Conservation (phyloP, 1,140 invertebrate genomes). For the Solenopsis invicta region DNA sequence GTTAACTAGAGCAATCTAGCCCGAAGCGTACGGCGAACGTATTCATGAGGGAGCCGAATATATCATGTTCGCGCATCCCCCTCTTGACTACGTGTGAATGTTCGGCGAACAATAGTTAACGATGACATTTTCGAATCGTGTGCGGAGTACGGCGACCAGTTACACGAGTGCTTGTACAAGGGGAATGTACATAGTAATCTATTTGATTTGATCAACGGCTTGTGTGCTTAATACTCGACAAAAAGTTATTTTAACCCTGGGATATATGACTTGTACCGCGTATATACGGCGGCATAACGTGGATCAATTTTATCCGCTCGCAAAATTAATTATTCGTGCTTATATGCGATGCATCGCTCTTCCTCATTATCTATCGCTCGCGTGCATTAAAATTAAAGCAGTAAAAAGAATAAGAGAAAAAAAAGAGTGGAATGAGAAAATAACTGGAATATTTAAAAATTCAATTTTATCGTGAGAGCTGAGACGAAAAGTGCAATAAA, state of each 20-base stretch:
- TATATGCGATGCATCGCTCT: neutral
- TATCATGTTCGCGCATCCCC: conserved; percentile 60
- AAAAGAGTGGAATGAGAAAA: neutral
- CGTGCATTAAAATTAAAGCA: neutral
- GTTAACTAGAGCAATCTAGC: conserved; percentile 75
- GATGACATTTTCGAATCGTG: conserved; percentile 53
- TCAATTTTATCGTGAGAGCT: neutral
- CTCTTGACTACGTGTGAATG: conserved; percentile 66
- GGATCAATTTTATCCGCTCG: conserved; percentile 28
- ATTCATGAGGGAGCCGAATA: conserved; percentile 71
- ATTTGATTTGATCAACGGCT: conserved; percentile 64
- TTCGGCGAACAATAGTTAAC: conserved; percentile 65
- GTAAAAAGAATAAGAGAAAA: neutral
- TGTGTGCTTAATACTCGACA: conserved; percentile 58
- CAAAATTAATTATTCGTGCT: conserved; percentile 20
- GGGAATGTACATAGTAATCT: conserved; percentile 64
- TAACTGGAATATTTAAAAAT: neutral
- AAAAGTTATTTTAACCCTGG: conserved; percentile 63
- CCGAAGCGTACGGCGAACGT: conserved; percentile 66
- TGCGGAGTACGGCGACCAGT: conserved; percentile 44
- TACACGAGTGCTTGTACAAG: conserved; percentile 59
- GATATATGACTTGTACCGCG: conserved; percentile 44
- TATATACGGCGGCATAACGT: neutral
- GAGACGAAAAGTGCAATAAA: neutral
- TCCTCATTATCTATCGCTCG: neutral